These are phyloP conservation scores for Cynopterus brachyotis DNA, from an alignment of 2,113 vertebrate genomes.

Conservation along the genomic window DNA sequence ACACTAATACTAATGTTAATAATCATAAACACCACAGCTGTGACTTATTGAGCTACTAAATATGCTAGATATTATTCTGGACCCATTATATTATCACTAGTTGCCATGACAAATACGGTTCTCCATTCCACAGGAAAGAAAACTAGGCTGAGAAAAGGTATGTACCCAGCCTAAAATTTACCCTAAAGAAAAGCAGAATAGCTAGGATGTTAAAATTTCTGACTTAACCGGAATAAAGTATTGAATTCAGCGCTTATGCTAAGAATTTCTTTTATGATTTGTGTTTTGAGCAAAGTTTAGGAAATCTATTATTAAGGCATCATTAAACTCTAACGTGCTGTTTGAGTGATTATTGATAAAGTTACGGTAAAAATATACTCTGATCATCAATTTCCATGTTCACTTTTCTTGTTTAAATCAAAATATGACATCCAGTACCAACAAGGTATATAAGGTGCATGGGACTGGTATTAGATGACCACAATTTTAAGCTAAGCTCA, in stretches of 20 bases:
- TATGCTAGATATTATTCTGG: not conserved
- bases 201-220: not conserved
- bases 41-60: not conserved
- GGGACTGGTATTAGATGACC: not conserved
- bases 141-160: not conserved
- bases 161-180: not conserved
- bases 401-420: conserved; percentile 39
- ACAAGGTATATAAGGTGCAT: not conserved
- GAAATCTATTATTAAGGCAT: conserved; percentile 40
- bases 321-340: not conserved
- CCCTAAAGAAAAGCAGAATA: not conserved
- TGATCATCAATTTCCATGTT: conserved; percentile 35
- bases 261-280: conserved; percentile 39
- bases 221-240: conserved; percentile 8
- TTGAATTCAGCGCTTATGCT: not conserved
- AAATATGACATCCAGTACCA: not conserved
- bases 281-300: conserved; percentile 8
- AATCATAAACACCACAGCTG: not conserved
- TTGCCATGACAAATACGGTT: not conserved
- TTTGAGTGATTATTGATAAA: conserved; percentile 48
- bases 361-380: conserved; percentile 37
- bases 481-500: not conserved
- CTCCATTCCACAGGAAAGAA: not conserved
- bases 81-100: not conserved
- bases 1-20: not conserved